These are phyloP conservation scores for Eptesicus fuscus DNA, from an alignment of 2,113 vertebrate genomes.

Conservation along the genomic window DNA sequence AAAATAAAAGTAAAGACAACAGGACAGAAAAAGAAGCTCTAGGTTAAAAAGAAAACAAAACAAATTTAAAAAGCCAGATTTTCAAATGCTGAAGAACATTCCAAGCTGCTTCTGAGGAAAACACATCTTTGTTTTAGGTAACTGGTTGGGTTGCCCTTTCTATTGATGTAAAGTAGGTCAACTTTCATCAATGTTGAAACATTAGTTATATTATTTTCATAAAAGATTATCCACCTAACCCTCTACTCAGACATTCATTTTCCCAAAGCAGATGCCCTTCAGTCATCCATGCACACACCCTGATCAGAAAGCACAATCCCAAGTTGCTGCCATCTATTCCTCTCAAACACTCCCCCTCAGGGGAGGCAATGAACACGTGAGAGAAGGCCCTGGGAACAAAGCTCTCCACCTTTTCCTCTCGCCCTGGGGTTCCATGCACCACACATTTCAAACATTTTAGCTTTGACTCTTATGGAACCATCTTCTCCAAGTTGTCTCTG, in stretches of 20 bases:
- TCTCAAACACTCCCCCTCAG: background rate
- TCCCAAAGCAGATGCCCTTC: background rate
- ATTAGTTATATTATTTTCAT: background rate
- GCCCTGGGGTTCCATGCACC: background rate
- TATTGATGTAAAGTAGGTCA: background rate
- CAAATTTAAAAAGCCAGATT: background rate
- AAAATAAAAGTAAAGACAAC: background rate
- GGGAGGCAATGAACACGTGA: background rate
- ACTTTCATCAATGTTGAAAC: background rate
- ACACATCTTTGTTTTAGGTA: background rate
- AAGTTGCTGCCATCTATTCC: background rate
- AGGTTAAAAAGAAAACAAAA: background rate
- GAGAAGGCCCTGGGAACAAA: background rate
- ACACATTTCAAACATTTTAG: background rate
- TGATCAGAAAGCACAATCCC: background rate
- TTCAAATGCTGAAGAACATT: background rate
- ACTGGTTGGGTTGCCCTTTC: background rate
- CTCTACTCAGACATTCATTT: background rate
- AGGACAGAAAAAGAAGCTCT: background rate
- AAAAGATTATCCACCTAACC: background rate
- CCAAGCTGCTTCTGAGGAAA: background rate
- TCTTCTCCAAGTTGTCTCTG: background rate
- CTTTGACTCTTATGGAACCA: background rate
- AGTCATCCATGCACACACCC: background rate
- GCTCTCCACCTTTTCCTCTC: background rate